Evolutionary conservation across 2,888 invertebrate species (phyloP), one percentile per base, ranked within the genome.

Genomic region (Deilephila porcellus): DNA sequence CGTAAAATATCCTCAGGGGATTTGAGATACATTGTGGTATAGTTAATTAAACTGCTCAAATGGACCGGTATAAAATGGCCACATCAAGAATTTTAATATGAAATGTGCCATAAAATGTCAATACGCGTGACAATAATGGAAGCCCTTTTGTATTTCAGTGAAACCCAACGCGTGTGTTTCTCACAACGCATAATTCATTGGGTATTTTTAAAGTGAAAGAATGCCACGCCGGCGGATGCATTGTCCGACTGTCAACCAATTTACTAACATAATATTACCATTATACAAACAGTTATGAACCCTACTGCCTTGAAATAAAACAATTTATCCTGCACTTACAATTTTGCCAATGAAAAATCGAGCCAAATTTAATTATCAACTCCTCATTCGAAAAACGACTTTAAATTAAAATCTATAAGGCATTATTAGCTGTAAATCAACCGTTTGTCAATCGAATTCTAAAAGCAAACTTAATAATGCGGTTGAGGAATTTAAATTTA

Each of bases 381-480:
- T 3, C 11, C 25, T 5, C 25, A 25, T 17, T 17, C 0, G 1
- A 25, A 67, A 52, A 67, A 25, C 52, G 52, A 14, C 45, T 45
- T 6, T 67, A 25, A 25, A 17, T 5, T 25, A 20, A 45, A 25
- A 45, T 4, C 6, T 17, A 14, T 17, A 67, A 52, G 17, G 67
- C 45, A 67, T 11, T 67, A 25, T 25, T 67, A 45, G 45, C 67
- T 25, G 67, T 25, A 67, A 52, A 67, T 52, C 17, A 5, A 20
- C 7, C 17, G 25, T 67, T 52, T 37, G 25, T 45, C 67, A 67
- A 52, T 67, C 67, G 25, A 20, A 82, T 78, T 77, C 52, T 25
- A 60, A 71, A 71, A 71, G 19, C 59, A 60, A 71, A 71, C 25
- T 37, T 71, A 52, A 45, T 29, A 60, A 71, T 71, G 71, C 71